Conservation (phyloP, 1,140 invertebrate species). For the Brachionus plicatilis region DNA sequence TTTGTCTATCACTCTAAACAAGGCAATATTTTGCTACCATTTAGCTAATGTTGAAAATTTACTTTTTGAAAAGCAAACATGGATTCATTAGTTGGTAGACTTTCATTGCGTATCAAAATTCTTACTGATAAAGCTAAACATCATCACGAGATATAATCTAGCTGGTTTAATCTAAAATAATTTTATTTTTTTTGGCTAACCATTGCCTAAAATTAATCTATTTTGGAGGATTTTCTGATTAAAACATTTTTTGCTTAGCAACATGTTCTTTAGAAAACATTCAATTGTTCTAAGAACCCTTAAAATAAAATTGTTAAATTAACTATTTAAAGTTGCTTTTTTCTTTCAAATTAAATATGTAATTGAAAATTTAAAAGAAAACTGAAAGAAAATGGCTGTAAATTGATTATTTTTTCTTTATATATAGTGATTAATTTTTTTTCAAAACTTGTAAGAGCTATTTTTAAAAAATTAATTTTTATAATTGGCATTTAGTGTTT, state of each 20-base stretch:
- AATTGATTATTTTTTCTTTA: neutral
- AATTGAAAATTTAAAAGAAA: no score
- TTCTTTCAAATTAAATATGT: neutral
- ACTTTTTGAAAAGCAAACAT: neutral
- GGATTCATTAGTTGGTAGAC: neutral
- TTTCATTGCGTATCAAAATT: neutral
- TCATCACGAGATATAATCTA: neutral
- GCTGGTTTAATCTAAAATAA: neutral
- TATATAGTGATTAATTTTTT: neutral
- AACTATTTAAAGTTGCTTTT: neutral
- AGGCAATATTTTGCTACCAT: neutral
- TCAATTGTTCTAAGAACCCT: no score
- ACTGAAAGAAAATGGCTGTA: neutral
- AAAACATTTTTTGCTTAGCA: no score
- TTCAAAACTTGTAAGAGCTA: neutral
- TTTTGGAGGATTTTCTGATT: neutral
- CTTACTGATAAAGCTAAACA: neutral
- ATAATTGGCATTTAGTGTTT: neutral
- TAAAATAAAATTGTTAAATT: neutral
- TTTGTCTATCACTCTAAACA: neutral
- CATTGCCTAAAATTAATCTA: neutral
- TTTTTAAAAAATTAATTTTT: neutral
- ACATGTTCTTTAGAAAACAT: no score
- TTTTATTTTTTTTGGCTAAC: neutral
- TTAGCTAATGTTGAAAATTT: neutral